Evolutionary conservation across 2,888 invertebrate species (phyloP), one percentile per base, ranked within the genome.

Genomic region (Cordylochernes scorpioides): DNA sequence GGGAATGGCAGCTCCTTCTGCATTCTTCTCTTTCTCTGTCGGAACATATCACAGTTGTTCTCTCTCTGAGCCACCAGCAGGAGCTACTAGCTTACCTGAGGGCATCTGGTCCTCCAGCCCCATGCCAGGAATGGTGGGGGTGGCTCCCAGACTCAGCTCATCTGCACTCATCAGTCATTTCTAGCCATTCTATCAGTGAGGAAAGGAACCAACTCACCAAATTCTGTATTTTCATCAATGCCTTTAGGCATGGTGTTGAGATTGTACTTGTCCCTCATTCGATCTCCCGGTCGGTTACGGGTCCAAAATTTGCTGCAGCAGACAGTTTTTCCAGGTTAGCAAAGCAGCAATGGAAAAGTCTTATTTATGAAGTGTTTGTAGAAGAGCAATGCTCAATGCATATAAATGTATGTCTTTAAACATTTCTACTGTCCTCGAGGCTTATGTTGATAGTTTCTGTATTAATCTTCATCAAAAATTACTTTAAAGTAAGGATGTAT

Each of bases 181-280:
- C n/a, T 25, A 10, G 7, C 7, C 6, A n/a, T 7, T 25, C 7
- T 8, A 7, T 6, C 13, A 10, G 6, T n/a, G 8, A 16, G 17
- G 9, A 13, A 15, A 17, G 28, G 10, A n/a, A n/a, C n/a, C 5
- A 15, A 17, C 25, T 27, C 36, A 39, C 42, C 42, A 33, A 39
- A 46, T 41, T 41, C 48, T 30, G 45, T 41, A 35, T 36, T 41
- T 21, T 55, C 55, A 33, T 55, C 55, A 13, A 47, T 45, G 34
- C 80, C 78, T 28, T 73, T 71, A 13, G 84, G 80, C 34, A 84
- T 57, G 9, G 77, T 82, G 50, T 88, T 88, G 37, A 88, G 60
- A 54, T 88, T 86, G 54, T 91, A 94, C 56, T 88, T 86, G 53
- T 97, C 97, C 49, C 88, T 67, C 82, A 94, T 91, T 33, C 72